phyloP scores from a whole-genome alignment of 2,888 invertebrate species.

The Ochropacha duplaris region DNA sequence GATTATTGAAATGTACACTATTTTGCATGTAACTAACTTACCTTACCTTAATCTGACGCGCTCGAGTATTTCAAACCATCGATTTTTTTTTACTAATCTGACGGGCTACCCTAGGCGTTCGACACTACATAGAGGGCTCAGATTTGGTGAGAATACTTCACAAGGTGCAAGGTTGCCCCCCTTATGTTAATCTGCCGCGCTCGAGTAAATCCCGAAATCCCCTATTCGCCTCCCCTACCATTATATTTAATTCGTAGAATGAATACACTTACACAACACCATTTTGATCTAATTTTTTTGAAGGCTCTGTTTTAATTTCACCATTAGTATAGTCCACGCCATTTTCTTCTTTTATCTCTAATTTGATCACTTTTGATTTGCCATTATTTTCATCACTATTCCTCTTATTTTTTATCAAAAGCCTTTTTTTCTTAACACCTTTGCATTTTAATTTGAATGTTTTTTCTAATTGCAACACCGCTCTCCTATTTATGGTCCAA shows the following conservation, averaged over 20 bases:
- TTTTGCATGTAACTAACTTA: too few species aligned
- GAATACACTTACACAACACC: slow-evolving; percentile 12
- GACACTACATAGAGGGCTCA: too few species aligned
- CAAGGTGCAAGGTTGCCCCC: too few species aligned
- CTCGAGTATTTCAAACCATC: too few species aligned
- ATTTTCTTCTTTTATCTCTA: slow-evolving; percentile 50
- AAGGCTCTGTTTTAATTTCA: slow-evolving; percentile 22
- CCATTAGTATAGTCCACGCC: neutral
- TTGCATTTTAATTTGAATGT: slow-evolving; percentile 77
- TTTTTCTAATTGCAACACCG: slow-evolving; percentile 84
- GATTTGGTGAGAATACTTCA: too few species aligned
- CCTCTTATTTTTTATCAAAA: slow-evolving; percentile 60
- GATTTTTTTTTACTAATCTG: too few species aligned
- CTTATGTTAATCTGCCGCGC: too few species aligned
- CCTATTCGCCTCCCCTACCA: too few species aligned
- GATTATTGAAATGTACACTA: too few species aligned
- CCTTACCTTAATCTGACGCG: too few species aligned
- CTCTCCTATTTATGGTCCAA: slow-evolving; percentile 87
- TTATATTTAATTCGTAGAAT: slow-evolving; percentile 10
- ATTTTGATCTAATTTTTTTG: slow-evolving; percentile 14
- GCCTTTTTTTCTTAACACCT: slow-evolving; percentile 72
- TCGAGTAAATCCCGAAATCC: too few species aligned
- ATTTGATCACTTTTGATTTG: slow-evolving; percentile 60
- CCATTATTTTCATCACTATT: slow-evolving; percentile 38
- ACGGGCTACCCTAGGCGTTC: too few species aligned